phyloP scores from a whole-genome alignment of 2,113 vertebrate genomes.

The Bostrychus sinensis region DNA sequence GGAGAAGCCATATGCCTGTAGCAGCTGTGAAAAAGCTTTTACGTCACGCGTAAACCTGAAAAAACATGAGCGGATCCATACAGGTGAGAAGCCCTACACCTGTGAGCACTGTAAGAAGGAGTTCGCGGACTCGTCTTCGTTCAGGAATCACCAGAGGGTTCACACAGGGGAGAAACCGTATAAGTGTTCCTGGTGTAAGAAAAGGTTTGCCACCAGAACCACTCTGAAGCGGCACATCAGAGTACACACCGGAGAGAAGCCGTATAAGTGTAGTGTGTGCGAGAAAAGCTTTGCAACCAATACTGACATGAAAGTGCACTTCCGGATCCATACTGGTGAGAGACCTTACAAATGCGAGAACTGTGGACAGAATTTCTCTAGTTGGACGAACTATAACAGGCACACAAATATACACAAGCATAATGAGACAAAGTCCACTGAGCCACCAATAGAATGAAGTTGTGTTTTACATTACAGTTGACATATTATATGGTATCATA shows the following conservation, averaged over 20 bases:
- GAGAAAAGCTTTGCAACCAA: constrained; percentile 35
- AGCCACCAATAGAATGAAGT: constrained; percentile 4
- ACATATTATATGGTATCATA: too few relatives aligned
- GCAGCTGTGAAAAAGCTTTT: constrained; percentile 43
- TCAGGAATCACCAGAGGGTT: constrained; percentile 47
- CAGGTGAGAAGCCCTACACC: constrained; percentile 52
- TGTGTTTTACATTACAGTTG: too few relatives aligned
- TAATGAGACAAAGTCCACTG: constrained; percentile 41
- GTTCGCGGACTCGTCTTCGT: constrained; percentile 37
- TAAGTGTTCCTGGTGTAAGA: constrained; percentile 48
- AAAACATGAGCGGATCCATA: constrained; percentile 56
- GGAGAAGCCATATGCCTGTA: constrained; percentile 53
- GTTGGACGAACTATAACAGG: constrained; percentile 40
- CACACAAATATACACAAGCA: constrained; percentile 31
- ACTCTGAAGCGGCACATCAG: constrained; percentile 27
- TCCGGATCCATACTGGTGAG: constrained; percentile 43
- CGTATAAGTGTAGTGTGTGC: constrained; percentile 49
- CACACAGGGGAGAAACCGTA: constrained; percentile 59
- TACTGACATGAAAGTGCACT: constrained; percentile 41
- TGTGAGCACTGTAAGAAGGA: constrained; percentile 50
- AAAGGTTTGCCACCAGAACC: constrained; percentile 23
- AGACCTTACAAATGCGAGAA: constrained; percentile 44
- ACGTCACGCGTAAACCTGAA: constrained; percentile 36
- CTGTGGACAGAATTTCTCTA: constrained; percentile 47
- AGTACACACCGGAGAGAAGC: constrained; percentile 33